These are phyloP conservation scores for Catalaphyllia jardinei DNA, from an alignment of 64 coral and sea anemone genomes.

Conservation along the genomic window DNA sequence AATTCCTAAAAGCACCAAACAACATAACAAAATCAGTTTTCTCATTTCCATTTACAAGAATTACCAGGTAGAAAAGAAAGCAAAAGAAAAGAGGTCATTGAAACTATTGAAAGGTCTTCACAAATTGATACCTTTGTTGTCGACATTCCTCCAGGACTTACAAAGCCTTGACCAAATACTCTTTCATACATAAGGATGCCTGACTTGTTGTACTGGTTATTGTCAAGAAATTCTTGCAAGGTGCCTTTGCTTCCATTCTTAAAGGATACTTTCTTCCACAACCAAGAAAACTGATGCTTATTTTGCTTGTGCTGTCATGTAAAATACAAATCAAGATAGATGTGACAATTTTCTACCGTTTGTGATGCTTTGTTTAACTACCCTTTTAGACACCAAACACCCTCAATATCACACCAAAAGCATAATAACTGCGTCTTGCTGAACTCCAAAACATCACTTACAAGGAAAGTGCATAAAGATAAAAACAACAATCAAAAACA, in stretches of 20 bases:
- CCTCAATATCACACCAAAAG: too few relatives aligned
- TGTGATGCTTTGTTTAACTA: too few relatives aligned
- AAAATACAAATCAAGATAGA: background rate
- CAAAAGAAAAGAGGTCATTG: background rate
- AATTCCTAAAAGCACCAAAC: constrained; percentile 66
- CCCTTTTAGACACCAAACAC: too few relatives aligned
- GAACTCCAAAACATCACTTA: too few relatives aligned
- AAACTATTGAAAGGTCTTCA: background rate
- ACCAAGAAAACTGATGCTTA: constrained; percentile 85
- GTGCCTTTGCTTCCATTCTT: constrained; percentile 29
- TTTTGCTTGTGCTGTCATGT: constrained; percentile 73
- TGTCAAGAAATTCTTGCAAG: constrained; percentile 89
- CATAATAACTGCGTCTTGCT: too few relatives aligned
- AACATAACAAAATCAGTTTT: background rate
- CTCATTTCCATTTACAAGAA: background rate
- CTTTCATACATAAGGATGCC: constrained; percentile 90
- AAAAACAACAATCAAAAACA: too few relatives aligned
- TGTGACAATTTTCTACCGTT: too few relatives aligned
- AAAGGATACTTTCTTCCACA: constrained; percentile 55
- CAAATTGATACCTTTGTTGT: constrained; percentile 79
- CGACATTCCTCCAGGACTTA: constrained; percentile 90
- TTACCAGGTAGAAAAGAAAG: background rate
- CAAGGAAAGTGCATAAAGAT: too few relatives aligned
- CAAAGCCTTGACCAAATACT: constrained; percentile 91
- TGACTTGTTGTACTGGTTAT: constrained; percentile 78